Conservation (phyloP, 2,888 invertebrate species). For the Caenorhabditis macrosperma region DNA sequence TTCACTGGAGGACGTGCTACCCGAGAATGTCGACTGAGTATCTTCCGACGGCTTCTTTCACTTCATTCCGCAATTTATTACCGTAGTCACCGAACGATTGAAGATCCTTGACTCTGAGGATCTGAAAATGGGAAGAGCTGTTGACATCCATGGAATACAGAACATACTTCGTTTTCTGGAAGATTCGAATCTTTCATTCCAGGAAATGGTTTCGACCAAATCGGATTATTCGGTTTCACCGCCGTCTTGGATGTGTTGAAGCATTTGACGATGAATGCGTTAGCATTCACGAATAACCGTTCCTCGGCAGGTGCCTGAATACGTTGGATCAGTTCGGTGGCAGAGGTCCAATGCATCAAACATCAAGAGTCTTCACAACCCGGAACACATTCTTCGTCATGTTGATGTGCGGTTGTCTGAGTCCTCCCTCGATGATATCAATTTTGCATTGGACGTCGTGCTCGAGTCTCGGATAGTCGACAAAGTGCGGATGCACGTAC, state of each 20-base stretch:
- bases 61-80: constrained; percentile 23
- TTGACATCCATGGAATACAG: neutral
- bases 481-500: constrained; percentile 51
- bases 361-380: constrained; percentile 42
- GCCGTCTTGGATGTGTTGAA: constrained; percentile 36
- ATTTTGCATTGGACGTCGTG: constrained; percentile 40
- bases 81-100: constrained; percentile 39
- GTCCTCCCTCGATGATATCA: constrained; percentile 64
- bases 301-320: constrained; percentile 53
- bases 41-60: constrained; percentile 13
- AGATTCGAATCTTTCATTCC: constrained; percentile 58
- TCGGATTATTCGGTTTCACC: constrained; percentile 13
- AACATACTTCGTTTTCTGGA: constrained; percentile 42
- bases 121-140: constrained; percentile 23
- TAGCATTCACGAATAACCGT: constrained; percentile 62
- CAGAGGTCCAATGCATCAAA: neutral
- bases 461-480: constrained; percentile 44
- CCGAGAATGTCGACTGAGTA: constrained; percentile 65
- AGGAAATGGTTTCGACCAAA: constrained; percentile 63
- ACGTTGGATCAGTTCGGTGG: no score
- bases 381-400: constrained; percentile 30
- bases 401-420: constrained; percentile 37
- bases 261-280: constrained; percentile 61
- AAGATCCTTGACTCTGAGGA: constrained; percentile 34
- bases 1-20: constrained; percentile 14